Evolutionary conservation across 2,113 vertebrate genomes (phyloP).

Genomic region (Pomatostomus ruficeps): DNA sequence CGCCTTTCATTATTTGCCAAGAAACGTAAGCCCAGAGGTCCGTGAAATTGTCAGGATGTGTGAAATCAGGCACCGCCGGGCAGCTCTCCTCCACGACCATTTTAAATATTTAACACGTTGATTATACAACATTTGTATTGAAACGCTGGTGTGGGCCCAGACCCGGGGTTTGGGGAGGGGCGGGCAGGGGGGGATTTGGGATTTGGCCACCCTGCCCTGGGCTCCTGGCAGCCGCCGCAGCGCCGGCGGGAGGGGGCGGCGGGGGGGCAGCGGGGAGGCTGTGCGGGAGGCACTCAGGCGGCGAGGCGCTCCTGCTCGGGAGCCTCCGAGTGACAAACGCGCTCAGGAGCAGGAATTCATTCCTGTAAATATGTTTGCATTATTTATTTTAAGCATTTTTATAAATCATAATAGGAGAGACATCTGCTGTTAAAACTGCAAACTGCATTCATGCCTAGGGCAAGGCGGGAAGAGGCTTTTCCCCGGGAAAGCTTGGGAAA

Average conservation of each 20-base stretch:
- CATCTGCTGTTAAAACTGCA: conserved; percentile 85
- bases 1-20: conserved; percentile 26
- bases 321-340: conserved; percentile 11
- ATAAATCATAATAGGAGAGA: conserved; percentile 86
- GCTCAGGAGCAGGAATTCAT: conserved; percentile 37
- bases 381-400: conserved; percentile 81
- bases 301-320: background rate
- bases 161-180: background rate
- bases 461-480: conserved; percentile 24
- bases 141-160: background rate
- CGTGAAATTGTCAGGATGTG: conserved; percentile 41
- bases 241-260: background rate
- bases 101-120: conserved; percentile 33
- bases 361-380: conserved; percentile 75
- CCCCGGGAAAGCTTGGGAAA: conserved; percentile 1
- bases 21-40: conserved; percentile 45
- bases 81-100: conserved; percentile 6
- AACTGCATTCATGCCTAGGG: conserved; percentile 75
- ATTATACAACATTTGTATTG: background rate
- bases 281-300: background rate
- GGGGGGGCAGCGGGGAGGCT: background rate
- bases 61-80: conserved; percentile 33
- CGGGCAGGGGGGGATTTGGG: background rate
- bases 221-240: background rate
- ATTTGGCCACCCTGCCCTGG: background rate